These are phyloP conservation scores for Lasiommata megera DNA, from an alignment of 2,888 invertebrate genomes.

Conservation along the genomic window DNA sequence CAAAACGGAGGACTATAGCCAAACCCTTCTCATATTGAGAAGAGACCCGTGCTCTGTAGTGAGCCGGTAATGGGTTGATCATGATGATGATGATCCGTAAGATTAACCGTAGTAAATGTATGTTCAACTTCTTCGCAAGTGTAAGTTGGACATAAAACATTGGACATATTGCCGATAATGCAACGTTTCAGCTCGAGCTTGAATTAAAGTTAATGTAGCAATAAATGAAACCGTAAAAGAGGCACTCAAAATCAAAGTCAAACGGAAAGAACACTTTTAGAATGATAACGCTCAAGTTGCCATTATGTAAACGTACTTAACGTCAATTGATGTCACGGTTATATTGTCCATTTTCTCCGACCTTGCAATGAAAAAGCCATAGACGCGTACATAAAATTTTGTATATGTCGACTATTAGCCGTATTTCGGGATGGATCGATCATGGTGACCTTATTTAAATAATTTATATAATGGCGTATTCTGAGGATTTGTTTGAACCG, in stretches of 20 bases:
- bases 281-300: slow-evolving; percentile 2
- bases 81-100: too few relatives aligned
- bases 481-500: not conserved
- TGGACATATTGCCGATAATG: too few relatives aligned
- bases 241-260: not conserved
- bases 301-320: slow-evolving; percentile 10
- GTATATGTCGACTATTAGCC: slow-evolving; percentile 19
- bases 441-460: slow-evolving; percentile 4
- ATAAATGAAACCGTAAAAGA: too few relatives aligned
- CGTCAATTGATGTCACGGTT: slow-evolving; percentile 4
- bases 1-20: too few relatives aligned
- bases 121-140: too few relatives aligned
- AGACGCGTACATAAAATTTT: slow-evolving; percentile 27
- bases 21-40: too few relatives aligned
- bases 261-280: not conserved
- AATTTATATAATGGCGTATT: not conserved
- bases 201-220: too few relatives aligned
- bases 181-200: too few relatives aligned
- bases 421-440: slow-evolving; percentile 27
- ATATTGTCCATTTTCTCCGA: slow-evolving; percentile 11
- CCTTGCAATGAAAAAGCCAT: slow-evolving; percentile 15
- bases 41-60: too few relatives aligned
- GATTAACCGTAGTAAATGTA: too few relatives aligned
- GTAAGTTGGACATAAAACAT: too few relatives aligned
- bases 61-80: too few relatives aligned